Conservation (phyloP, 2,888 invertebrate species). For the Trilocha varians region DNA sequence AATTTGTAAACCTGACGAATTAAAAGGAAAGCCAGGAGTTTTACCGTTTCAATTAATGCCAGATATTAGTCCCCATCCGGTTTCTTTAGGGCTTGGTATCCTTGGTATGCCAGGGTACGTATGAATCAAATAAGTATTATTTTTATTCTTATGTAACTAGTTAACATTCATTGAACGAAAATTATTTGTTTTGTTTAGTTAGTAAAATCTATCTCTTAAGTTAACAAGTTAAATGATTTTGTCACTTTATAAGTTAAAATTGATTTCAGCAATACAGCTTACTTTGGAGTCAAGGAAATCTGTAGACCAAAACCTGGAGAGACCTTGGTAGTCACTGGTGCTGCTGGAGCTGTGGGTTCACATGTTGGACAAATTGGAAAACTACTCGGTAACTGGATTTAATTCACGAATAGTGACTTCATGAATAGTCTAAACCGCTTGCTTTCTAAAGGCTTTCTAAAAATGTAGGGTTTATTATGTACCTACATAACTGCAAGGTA, state of each 20-base stretch:
- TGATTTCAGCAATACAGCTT: conserved; percentile 77
- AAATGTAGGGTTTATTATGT: too few relatives aligned
- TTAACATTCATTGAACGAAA: too few relatives aligned
- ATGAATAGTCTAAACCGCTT: too few relatives aligned
- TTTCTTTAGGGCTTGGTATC: conserved; percentile 77
- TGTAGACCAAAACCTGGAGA: conserved; percentile 82
- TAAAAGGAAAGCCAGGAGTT: conserved; percentile 17
- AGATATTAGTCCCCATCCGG: conserved; percentile 71
- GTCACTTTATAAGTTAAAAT: not conserved
- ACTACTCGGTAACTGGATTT: conserved; percentile 62
- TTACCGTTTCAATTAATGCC: conserved; percentile 64
- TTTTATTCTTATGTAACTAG: too few relatives aligned
- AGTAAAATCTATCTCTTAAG: not conserved
- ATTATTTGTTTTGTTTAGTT: not conserved
- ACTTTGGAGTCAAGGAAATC: conserved; percentile 81
- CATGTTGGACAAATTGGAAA: conserved; percentile 86
- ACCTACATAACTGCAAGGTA: too few relatives aligned
- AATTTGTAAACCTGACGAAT: conserved; percentile 37
- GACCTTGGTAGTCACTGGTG: conserved; percentile 80
- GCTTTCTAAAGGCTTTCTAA: too few relatives aligned
- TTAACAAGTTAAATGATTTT: not conserved
- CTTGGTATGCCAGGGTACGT: conserved; percentile 82
- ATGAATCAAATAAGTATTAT: not conserved
- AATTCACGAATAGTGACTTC: too few relatives aligned
- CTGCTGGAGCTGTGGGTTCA: conserved; percentile 85